Evolutionary conservation across 1,140 invertebrate genomes (phyloP), one percentile per base, ranked within the genome.

Genomic region (Campoletis sonorensis): DNA sequence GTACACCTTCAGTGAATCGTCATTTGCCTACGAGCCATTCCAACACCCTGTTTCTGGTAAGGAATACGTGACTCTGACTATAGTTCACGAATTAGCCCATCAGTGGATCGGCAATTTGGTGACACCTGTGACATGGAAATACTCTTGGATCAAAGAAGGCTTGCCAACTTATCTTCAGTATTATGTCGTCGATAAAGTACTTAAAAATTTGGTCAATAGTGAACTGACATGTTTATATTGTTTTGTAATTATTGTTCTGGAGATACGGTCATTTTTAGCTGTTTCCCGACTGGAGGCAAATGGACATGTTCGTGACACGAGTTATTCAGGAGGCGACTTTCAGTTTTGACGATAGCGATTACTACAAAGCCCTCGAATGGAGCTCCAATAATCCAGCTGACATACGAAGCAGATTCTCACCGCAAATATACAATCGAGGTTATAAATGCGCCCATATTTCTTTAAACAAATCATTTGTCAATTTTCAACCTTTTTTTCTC

Each of bases 81-180:
- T 95, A 18, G 90, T 93, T 15, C 94, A 95, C 85, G 94, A 95
- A 87, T 85, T 96, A 15, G 93, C 94, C 2, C 95, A 96, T 87
- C 92, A 94, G 84, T 94, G 93, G 93, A 94, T 94, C 86, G 93
- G 93, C 11, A 93, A 94, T 84, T 83, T 94, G 49, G 93, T 94
- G 1, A 93, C 93, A 0, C 93, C 93, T 83, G 86, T 89, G 80
- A 93, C 93, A 82, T 94, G 93, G 88, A 85, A 85, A n/a, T 87
- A 92, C 64, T 83, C 87, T 3, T 94, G 93, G 92, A 84, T 93
- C 4, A 93, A 93, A 79, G 93, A 94, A 82, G 93, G 93, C 0
- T 92, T 93, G 49, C 92, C 93, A 26, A 90, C 88, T 0, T 92
- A 93, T 68, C 92, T 93, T 61, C 85, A 91, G 81, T 91, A 88